Conservation (phyloP, 2,888 invertebrate species). For the Bimastos eiseni region DNA sequence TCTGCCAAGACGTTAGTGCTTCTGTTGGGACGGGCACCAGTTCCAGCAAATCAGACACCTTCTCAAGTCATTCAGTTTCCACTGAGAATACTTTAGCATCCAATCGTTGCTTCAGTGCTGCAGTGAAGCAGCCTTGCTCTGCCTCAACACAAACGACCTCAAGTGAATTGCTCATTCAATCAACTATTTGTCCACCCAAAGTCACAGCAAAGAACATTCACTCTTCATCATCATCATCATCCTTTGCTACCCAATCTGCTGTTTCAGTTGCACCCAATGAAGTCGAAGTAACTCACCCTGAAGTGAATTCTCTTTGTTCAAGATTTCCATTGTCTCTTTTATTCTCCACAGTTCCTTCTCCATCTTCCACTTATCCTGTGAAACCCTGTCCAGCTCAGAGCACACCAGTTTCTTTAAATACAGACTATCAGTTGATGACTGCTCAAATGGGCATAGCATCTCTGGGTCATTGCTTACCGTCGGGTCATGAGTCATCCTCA, state of each 20-base stretch:
- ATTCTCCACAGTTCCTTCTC: not conserved
- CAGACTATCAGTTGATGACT: not conserved
- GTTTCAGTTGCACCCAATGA: not conserved
- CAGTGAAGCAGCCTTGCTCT: slow-evolving; percentile 5
- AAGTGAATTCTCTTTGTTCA: no score
- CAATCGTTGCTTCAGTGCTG: not conserved
- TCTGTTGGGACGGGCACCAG: not conserved
- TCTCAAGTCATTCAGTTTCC: not conserved
- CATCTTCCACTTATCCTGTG: not conserved
- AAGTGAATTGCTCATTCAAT: not conserved
- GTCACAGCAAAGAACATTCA: not conserved
- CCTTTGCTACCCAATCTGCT: not conserved
- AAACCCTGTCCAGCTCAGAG: not conserved
- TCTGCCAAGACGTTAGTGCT: not conserved
- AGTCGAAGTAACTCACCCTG: not conserved
- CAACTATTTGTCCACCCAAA: not conserved
- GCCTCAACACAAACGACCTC: slow-evolving; percentile 13
- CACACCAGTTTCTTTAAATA: not conserved
- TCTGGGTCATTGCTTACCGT: not conserved
- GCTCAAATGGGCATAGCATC: not conserved
- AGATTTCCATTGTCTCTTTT: not conserved
- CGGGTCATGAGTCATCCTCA: not conserved
- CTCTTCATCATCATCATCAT: not conserved
- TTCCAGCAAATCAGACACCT: not conserved
- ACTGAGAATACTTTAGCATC: not conserved